phyloP scores from a whole-genome alignment of 2,888 invertebrate genomes.

The Tricholauxania praeusta region DNA sequence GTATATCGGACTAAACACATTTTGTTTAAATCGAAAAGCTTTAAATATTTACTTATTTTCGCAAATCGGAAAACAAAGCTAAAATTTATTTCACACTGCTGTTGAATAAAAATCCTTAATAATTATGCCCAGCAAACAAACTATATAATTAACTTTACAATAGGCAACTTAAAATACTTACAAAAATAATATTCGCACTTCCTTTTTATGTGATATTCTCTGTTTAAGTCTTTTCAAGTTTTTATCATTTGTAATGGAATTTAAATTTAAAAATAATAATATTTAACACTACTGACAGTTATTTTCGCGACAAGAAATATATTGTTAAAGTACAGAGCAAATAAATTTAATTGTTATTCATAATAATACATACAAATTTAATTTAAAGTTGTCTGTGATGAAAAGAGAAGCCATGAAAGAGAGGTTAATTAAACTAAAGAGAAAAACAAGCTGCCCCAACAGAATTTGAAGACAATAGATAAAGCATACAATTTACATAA shows the following conservation, averaged over 20 bases:
- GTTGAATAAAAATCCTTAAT: too few relatives aligned
- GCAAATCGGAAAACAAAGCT: too few relatives aligned
- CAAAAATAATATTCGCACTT: slow-evolving; percentile 26
- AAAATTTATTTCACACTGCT: too few relatives aligned
- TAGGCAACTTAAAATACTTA: slow-evolving; percentile 24
- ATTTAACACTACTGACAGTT: neutral
- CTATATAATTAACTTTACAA: neutral
- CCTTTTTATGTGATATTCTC: slow-evolving; percentile 38
- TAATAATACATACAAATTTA: slow-evolving; percentile 26
- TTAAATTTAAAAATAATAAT: slow-evolving; percentile 12
- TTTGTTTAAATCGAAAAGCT: too few relatives aligned
- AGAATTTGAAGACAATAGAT: too few relatives aligned
- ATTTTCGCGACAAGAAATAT: slow-evolving; percentile 1
- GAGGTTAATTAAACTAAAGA: slow-evolving; percentile 14
- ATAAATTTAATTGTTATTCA: slow-evolving; percentile 29
- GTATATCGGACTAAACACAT: too few relatives aligned
- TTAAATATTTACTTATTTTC: too few relatives aligned
- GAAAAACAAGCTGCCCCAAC: neutral
- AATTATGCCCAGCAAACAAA: neutral
- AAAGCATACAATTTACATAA: too few relatives aligned
- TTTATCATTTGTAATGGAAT: slow-evolving; percentile 13
- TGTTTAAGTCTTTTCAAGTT: slow-evolving; percentile 27
- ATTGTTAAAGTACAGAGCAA: slow-evolving; percentile 4
- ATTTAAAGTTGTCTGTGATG: slow-evolving; percentile 38
- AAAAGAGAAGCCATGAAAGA: slow-evolving; percentile 22